Percentiles rank a stretch among this genome's conserved stretches.
Evolutionary conservation across 2,113 vertebrate species (phyloP).

Genomic region (mouse (Mus musculus)): DNA sequence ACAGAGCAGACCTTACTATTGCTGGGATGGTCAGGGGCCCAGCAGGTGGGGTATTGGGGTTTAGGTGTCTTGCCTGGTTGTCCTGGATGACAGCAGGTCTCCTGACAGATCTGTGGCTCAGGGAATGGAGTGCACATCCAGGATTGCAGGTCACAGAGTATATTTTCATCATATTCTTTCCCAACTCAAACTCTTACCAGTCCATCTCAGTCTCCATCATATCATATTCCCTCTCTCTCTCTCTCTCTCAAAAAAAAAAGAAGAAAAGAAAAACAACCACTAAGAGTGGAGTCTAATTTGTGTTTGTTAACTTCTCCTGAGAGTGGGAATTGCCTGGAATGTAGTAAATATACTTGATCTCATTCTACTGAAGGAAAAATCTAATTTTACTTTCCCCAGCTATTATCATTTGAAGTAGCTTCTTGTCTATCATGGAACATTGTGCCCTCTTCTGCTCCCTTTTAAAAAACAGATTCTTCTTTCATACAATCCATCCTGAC

Average conservation of each 20-base stretch:
- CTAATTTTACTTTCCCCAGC: background rate
- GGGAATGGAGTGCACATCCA: no score
- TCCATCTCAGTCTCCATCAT: background rate
- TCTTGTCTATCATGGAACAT: background rate
- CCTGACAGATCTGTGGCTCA: no score
- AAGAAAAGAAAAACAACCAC: background rate
- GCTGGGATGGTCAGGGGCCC: no score
- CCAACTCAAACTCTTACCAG: background rate
- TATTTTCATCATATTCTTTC: background rate
- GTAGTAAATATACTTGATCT: background rate
- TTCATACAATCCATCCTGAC: background rate
- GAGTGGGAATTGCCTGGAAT: background rate
- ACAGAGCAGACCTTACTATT: no score
- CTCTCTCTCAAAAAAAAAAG: background rate
- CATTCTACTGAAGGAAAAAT: background rate
- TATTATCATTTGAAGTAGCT: background rate
- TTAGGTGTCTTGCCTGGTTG: no score
- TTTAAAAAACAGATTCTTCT: background rate
- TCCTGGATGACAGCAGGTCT: no score
- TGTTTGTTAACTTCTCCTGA: background rate
- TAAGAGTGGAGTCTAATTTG: background rate
- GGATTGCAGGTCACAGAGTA: no score
- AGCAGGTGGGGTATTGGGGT: no score
- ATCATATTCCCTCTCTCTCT: background rate
- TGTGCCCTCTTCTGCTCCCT: background rate